Evolutionary conservation across 2,888 invertebrate species (phyloP), one percentile per base, ranked within the genome.

Genomic region (Drosophila fungiperda): DNA sequence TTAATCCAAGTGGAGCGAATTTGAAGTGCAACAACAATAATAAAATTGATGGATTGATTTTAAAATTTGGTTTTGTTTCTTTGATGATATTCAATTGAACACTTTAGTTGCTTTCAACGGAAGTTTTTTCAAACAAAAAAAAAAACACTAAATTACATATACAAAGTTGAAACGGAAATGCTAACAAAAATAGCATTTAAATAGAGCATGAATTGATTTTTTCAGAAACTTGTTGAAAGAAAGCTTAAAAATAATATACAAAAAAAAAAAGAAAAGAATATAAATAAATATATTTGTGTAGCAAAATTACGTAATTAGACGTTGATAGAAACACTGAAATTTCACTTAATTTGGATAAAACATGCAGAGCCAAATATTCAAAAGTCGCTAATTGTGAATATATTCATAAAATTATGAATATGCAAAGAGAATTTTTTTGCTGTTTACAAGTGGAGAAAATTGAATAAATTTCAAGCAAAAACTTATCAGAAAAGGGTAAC

Each of bases 141-240:
- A 59, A 50, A 50, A 6, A 1, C 29, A 17, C 20, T 42, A 42
- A 60, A 66, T 40, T 53, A 36, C 20, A n/a, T 9, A 12, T 32
- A 53, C 61, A 58, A 58, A 32, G 7, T 48, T 33, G 45, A 1
- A 75, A 52, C 64, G 67, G 48, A 79, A 80, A 69, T 65, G 52
- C 8, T 7, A 23, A 61, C 70, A 50, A 62, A 84, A 84, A 78
- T 65, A 68, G 57, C 50, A 29, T 26, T 20, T 15, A 87, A 85
- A 82, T 66, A 62, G 76, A 83, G 72, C 82, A 72, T 68, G 42
- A 66, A 70, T 65, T 53, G 59, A 20, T 38, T 38, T 54, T 38
- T 12, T 32, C 32, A 8, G 4, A 15, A 20, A 26, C 42, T 59
- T 50, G 32, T 48, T 23, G 42, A 61, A 49, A 38, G 42, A 60